Base-by-base conservation (phyloP, 2,113 vertebrate species). In the Ibidorhyncha struthersii region DNA sequence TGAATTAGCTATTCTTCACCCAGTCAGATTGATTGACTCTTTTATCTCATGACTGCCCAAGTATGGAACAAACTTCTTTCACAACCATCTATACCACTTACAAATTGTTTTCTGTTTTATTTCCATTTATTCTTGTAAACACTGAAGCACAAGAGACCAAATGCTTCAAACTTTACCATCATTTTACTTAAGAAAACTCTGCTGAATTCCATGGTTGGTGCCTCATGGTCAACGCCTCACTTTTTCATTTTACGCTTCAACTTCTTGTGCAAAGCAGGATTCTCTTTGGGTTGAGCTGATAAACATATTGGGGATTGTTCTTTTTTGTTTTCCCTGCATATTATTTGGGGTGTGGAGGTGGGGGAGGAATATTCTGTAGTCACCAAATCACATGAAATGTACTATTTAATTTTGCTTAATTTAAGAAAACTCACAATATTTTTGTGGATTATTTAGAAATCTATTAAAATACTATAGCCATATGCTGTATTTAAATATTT, bases 1-100 rank as follows among this genome's bases (percentile, higher is more conserved):
- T 89, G 89, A 94, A 91, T 95, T 93, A 94, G 77, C 78, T 79
- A 59, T 95, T 91, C 81, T 94, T 97, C 82, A 85, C 52, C 43
- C 73, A 91, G 91, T 85, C 91, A 94, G 49, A 82, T 71, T 91
- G 91, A 93, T 69, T 93, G 95, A 91, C 66, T 87, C 87, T 90
- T 95, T 90, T 65, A 76, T 82, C 84, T 95, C 90, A 87, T 93
- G 87, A 80, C 73, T 93, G 87, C 66, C 78, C 89, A 93, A 95
- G 93, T 87, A 91, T 82, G 78, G 91, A 96, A 90, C 56, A 90
- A 89, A 65, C 81, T 94, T 94, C 55, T 78, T 90, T 85, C 91
- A 82, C 78, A 78, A 40, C 25, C 55, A 82, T 89, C 82, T 78
- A 76, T 82, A 91, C 12, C 58, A 65, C 66, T 93, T 87, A 82